Conservation (phyloP, 2,797 vertebrate genomes). For the Moxostoma hubbsi region DNA sequence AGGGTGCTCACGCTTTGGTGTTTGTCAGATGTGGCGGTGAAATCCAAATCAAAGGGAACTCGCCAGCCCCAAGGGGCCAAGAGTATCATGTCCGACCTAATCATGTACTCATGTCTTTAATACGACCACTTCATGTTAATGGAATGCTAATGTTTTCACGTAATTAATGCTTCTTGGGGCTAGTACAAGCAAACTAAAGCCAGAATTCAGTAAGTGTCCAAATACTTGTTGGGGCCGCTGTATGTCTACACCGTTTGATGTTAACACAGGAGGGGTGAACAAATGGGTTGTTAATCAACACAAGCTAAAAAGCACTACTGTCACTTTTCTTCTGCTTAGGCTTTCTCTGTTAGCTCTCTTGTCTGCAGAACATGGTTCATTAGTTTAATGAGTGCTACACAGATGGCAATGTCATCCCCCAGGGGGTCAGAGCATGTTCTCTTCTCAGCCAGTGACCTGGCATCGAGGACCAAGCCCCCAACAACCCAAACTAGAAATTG, state of each 20-base stretch:
- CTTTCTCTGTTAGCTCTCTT: constrained; percentile 5
- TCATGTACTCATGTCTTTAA: not conserved
- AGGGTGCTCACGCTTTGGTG: constrained; percentile 29
- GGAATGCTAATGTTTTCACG: constrained; percentile 6
- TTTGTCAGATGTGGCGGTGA: constrained; percentile 26
- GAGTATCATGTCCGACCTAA: constrained; percentile 23
- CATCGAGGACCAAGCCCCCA: constrained; percentile 21
- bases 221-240: too few relatives aligned
- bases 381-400: constrained; percentile 50
- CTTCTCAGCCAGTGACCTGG: constrained; percentile 38
- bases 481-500: not conserved
- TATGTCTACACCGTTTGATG: constrained; percentile 8
- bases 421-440: constrained; percentile 48
- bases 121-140: constrained; percentile 4
- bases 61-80: not conserved
- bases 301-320: constrained; percentile 1
- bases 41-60: constrained; percentile 31
- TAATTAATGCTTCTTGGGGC: not conserved
- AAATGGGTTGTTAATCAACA: constrained; percentile 18
- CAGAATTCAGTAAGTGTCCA: not conserved
- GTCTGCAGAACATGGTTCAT: constrained; percentile 42
- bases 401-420: constrained; percentile 49
- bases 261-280: not conserved
- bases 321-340: constrained; percentile 13
- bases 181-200: constrained; percentile 8